phyloP scores from a whole-genome alignment of 2,113 vertebrate genomes.

The Corythornis madagascariensis region DNA sequence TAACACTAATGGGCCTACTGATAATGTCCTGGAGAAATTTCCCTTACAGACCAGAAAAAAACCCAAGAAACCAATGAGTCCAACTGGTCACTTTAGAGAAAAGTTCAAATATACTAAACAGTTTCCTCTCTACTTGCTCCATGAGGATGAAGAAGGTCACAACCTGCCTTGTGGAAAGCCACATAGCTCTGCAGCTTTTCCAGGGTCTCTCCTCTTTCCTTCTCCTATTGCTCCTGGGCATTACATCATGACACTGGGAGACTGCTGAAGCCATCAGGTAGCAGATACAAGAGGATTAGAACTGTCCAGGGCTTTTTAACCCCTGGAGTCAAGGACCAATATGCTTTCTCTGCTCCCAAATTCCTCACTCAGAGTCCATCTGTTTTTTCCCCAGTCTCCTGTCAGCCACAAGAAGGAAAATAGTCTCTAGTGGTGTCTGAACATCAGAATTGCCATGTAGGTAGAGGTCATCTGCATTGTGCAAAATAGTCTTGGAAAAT shows the following conservation, averaged over 20 bases:
- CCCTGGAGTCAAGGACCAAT: background rate
- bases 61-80: background rate
- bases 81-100: background rate
- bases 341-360: background rate
- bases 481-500: background rate
- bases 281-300: background rate
- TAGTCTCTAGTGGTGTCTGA: background rate
- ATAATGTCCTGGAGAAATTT: background rate
- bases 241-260: background rate
- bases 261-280: background rate
- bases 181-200: background rate
- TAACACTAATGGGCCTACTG: background rate
- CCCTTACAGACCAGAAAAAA: background rate
- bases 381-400: background rate
- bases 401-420: background rate
- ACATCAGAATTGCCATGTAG: background rate
- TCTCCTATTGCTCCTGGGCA: background rate
- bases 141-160: background rate
- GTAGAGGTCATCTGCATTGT: background rate
- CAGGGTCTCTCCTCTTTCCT: background rate
- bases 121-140: background rate
- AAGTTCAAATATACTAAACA: background rate
- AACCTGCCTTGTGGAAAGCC: rapidly evolving
- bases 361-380: background rate
- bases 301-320: background rate